Base-by-base conservation (phyloP, 2,797 vertebrate genomes). In the Rachycentron canadum region DNA sequence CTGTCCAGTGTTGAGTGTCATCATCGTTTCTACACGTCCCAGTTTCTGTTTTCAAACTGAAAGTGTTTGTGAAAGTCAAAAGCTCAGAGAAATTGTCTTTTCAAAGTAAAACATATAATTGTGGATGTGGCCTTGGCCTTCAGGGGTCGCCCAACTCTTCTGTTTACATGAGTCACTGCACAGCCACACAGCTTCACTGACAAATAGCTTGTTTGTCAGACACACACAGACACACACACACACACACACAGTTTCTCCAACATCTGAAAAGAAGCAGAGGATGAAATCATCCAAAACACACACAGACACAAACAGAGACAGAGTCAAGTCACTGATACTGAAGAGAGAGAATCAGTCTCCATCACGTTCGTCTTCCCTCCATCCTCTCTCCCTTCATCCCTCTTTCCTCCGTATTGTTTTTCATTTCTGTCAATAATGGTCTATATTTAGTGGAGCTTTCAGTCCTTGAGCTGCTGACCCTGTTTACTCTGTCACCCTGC, bases 391-490 rank as follows among this genome's bases (percentile, higher is more conserved):
- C 74, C 61, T 23, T 32, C 11, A 19, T 0, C n/a, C 13, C 65
- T 50, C 34, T 7, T 49, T 32, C 58, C 70, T 76, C 10, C 57
- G 69, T 73, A 76, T 86, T 78, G 63, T 85, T 75, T 87, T 86
- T 52, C 87, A 23, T 56, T 55, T 77, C 60, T 47, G 81, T 89
- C 89, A 76, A 84, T 88, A 89, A 69, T 21, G 57, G 34, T 43
- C 76, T 87, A 87, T 88, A 86, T 89, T 88, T 90, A 83, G 86
- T 32, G 49, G 26, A n/a, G 75, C 73, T 68, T 63, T 70, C 49
- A 65, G 88, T 83, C 86, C 88, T 89, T 87, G 85, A 86, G 87
- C 77, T 73, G 28, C 78, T 73, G 87, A 88, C 86, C 80, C 61
- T 78, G 50, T 88, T 89, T 84, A 80, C 85, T 85, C 70, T 16